Percentiles rank a stretch among this genome's conserved stretches.
These are phyloP conservation scores for Lasioglossum marginatum DNA, from an alignment of 2,888 invertebrate genomes.

Conservation along the genomic window DNA sequence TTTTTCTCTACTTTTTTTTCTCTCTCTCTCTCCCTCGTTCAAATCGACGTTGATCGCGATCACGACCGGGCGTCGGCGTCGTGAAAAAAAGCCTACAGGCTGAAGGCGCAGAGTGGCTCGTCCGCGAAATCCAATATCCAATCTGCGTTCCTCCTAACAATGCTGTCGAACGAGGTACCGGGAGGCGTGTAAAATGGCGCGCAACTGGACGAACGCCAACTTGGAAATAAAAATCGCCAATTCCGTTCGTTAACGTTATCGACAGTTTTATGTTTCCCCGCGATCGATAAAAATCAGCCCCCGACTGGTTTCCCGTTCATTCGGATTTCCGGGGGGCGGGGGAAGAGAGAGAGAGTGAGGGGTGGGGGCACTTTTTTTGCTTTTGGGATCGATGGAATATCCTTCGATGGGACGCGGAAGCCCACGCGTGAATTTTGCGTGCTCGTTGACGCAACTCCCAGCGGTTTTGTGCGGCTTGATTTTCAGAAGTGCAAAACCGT, in stretches of 20 bases:
- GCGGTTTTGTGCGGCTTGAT: background rate
- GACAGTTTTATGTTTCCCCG: conserved; percentile 67
- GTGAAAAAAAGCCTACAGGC: conserved; percentile 17
- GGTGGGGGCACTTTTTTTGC: conserved; percentile 9
- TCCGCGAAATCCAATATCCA: conserved; percentile 71
- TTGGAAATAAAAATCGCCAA: conserved; percentile 73
- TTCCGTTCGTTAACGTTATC: conserved; percentile 74
- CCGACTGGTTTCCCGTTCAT: background rate
- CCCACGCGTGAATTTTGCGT: conserved; percentile 16
- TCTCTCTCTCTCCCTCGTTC: background rate
- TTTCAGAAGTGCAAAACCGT: background rate
- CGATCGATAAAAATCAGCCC: conserved; percentile 55
- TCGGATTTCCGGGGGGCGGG: background rate
- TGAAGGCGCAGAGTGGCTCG: conserved; percentile 45
- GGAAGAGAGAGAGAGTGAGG: background rate
- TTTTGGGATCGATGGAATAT: conserved; percentile 20
- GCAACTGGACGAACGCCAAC: conserved; percentile 71
- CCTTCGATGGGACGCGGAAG: background rate
- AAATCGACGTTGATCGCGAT: conserved; percentile 20
- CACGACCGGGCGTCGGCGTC: background rate
- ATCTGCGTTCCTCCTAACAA: conserved; percentile 72
- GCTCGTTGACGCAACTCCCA: conserved; percentile 10
- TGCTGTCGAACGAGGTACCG: conserved; percentile 66
- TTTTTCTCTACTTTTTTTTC: background rate
- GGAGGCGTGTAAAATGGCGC: conserved; percentile 66